These are phyloP conservation scores for Asteroscopus sphinx DNA, from an alignment of 2,888 invertebrate genomes.

Conservation along the genomic window DNA sequence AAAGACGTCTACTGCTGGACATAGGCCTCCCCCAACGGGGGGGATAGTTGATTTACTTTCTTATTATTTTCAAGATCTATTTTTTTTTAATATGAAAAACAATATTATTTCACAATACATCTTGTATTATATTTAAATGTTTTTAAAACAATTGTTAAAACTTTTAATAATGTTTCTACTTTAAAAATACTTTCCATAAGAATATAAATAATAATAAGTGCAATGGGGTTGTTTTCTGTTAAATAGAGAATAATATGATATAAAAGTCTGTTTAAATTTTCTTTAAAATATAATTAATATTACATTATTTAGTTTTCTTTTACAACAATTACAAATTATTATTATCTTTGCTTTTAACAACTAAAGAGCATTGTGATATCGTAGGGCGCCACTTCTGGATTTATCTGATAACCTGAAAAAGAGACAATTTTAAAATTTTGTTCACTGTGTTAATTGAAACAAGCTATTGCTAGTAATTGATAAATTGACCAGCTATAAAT, in stretches of 20 bases:
- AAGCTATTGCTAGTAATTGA: no score
- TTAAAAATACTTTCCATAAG: conserved; percentile 4
- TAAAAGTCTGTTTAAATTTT: conserved; percentile 13
- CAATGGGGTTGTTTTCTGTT: conserved; percentile 45
- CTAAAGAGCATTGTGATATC: conserved; percentile 46
- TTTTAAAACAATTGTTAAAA: conserved; percentile 25
- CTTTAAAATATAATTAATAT: conserved; percentile 37
- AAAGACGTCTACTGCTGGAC: no score
- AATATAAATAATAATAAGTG: conserved; percentile 15
- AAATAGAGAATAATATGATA: conserved; percentile 16
- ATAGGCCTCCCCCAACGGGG: no score
- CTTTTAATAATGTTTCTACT: conserved; percentile 24
- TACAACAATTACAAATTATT: conserved; percentile 4
- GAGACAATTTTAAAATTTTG: not conserved
- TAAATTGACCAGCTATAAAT: no score
- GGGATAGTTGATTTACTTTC: conserved; percentile 1
- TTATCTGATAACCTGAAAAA: conserved; percentile 51
- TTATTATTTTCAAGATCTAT: not conserved
- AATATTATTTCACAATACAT: conserved; percentile 4
- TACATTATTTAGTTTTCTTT: conserved; percentile 20
- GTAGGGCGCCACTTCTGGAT: conserved; percentile 33
- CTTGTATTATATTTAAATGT: conserved; percentile 17
- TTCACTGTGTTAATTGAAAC: no score
- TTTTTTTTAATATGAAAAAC: no score
- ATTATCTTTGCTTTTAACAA: not conserved